Conservation (phyloP, 2,113 vertebrate genomes). For the Phalacrocorax aristotelis region DNA sequence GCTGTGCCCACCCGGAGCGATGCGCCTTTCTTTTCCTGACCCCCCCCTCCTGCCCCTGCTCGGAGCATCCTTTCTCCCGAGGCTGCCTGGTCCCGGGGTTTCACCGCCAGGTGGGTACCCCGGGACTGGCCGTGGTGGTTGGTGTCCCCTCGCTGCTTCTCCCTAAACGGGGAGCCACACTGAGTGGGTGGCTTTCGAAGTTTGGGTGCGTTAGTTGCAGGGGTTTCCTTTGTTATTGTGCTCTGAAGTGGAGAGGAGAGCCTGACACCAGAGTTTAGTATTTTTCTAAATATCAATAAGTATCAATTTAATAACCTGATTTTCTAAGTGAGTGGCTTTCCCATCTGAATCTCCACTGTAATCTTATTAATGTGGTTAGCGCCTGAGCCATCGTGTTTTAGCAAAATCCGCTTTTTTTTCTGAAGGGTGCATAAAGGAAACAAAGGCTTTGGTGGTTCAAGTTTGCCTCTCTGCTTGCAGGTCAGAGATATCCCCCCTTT, state of each 20-base stretch:
- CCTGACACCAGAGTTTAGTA: background rate
- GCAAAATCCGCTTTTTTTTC: background rate
- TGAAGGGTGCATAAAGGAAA: constrained; percentile 29
- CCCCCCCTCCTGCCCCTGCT: background rate
- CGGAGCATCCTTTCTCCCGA: background rate
- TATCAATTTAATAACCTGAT: constrained; percentile 22
- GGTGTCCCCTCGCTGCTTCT: background rate
- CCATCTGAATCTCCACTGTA: background rate
- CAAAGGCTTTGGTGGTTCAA: constrained; percentile 4
- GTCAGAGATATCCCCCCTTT: background rate
- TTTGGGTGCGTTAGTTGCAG: background rate
- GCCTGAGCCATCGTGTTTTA: background rate
- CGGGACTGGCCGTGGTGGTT: background rate
- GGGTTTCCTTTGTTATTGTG: background rate
- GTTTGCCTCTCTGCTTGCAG: background rate
- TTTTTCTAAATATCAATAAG: background rate
- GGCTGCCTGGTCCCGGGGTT: background rate
- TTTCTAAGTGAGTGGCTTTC: background rate
- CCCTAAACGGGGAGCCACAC: background rate
- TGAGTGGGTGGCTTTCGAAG: background rate
- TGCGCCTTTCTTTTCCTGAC: background rate
- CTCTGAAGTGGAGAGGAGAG: background rate
- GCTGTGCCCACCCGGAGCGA: background rate
- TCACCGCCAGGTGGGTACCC: background rate
- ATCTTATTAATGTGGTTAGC: background rate